Evolutionary conservation across 2,797 vertebrate species (phyloP), one percentile per base, ranked within the genome.

Genomic region (Enteromius anoplus): DNA sequence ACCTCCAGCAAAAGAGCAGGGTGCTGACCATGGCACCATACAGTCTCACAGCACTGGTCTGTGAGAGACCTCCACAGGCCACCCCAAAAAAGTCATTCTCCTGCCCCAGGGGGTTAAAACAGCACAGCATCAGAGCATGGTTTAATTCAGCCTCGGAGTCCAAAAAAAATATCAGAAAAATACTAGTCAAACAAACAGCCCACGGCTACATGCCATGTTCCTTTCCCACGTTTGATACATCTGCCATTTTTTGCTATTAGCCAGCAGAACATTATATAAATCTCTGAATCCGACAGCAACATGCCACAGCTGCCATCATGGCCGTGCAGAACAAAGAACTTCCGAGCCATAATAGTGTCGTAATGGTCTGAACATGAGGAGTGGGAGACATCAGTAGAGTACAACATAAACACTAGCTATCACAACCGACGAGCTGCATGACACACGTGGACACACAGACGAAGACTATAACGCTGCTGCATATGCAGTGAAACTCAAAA

Each of bases 41-140:
- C 49, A 80, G 78, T 80, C 71, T 55, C 47, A 72, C 70, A 49
- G 10, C 26, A n/a, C 79, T 37, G 5, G 34, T 47, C 47, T 81
- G 37, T 47, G 17, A 64, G 83, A 82, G 83, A 85, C 80, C 53
- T 82, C 75, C 68, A 68, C 10, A 37, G 80, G 51, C 75, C 77
- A 71, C 60, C 85, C 78, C 65, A 88, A 82, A 91, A 89, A 91
- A 91, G 90, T 82, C 70, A 78, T 70, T 86, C 86, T 78, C 79
- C 77, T 88, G n/a, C 88, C 91, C 91, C 85, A 40, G 62, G 64
- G 89, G 89, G 92, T 93, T 92, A 92, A 82, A 49, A 88, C 91
- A 92, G 87, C 91, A 93, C 86, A 87, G 45, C 68, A 84, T 45
- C 66, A 82, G 83, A 88, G 76, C 87, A 83, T 84, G 82, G 83